phyloP scores from a whole-genome alignment of 92 coral and sea anemone genomes.

The Hydrozoanthus gracilis region DNA sequence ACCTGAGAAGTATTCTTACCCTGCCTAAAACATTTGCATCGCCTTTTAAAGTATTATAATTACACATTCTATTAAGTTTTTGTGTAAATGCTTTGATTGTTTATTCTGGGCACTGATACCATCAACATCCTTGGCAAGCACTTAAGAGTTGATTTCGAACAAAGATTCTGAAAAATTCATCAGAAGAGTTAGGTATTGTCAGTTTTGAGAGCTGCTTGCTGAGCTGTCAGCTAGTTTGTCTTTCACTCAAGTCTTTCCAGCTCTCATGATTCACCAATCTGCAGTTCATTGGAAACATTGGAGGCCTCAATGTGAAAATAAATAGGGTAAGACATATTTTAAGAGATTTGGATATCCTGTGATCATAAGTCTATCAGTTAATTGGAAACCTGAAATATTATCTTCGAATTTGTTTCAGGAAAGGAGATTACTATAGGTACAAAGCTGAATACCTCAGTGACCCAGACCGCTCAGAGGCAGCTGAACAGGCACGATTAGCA shows the following conservation, averaged over 20 bases:
- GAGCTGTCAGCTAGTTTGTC: slow-evolving; percentile 30
- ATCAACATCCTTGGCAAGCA: not conserved
- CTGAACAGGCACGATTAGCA: slow-evolving; percentile 60
- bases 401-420: slow-evolving; percentile 69
- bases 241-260: slow-evolving; percentile 41
- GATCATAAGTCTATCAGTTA: not conserved
- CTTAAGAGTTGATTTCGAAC: not conserved
- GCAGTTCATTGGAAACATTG: slow-evolving; percentile 34
- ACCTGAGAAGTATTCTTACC: too few species aligned
- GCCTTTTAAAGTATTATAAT: too few species aligned
- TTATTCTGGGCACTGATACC: not conserved
- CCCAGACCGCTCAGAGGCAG: slow-evolving; percentile 46
- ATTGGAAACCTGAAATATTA: not conserved
- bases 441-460: slow-evolving; percentile 70
- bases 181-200: not conserved
- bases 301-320: slow-evolving; percentile 30
- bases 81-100: not conserved
- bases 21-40: too few species aligned
- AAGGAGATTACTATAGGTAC: slow-evolving; percentile 79
- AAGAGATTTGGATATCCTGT: slow-evolving; percentile 35
- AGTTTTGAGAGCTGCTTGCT: slow-evolving; percentile 9
- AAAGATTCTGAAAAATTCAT: slow-evolving; percentile 9
- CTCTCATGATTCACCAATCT: slow-evolving; percentile 27
- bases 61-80: not conserved
- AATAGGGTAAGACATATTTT: slow-evolving; percentile 32